These are phyloP conservation scores for Athene cunicularia DNA, from an alignment of 2,113 vertebrate species.

Conservation along the genomic window DNA sequence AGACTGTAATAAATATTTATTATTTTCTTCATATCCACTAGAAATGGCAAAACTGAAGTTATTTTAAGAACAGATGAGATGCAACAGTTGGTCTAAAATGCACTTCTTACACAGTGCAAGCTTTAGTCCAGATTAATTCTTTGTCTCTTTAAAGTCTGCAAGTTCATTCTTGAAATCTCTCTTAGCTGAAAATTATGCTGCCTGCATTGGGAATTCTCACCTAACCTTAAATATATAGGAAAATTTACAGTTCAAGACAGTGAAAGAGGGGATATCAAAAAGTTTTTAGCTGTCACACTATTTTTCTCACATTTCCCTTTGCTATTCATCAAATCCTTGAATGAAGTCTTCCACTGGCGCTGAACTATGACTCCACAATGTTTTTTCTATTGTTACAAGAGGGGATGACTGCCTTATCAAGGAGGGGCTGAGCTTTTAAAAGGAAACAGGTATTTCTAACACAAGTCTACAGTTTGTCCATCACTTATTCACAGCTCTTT, in stretches of 20 bases:
- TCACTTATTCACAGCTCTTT: background rate
- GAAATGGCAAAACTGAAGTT: background rate
- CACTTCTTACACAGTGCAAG: background rate
- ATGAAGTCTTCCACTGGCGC: conserved; percentile 39
- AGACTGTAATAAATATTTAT: background rate
- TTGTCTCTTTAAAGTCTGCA: background rate
- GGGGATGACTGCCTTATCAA: background rate
- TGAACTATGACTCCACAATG: background rate
- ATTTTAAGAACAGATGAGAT: background rate
- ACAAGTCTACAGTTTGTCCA: conserved; percentile 36
- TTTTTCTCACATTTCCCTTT: conserved; percentile 9
- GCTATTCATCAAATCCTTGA: conserved; percentile 8
- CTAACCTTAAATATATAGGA: background rate
- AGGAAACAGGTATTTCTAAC: conserved; percentile 24
- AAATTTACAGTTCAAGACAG: background rate
- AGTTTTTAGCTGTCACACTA: background rate
- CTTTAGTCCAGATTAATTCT: background rate
- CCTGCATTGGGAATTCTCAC: background rate
- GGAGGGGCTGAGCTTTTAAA: conserved; percentile 69
- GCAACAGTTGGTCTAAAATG: background rate
- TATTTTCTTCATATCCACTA: background rate
- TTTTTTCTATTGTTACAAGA: conserved; percentile 23
- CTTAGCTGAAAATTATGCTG: background rate
- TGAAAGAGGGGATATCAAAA: background rate
- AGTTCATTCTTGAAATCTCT: background rate